Conservation (phyloP, 2,113 vertebrate genomes). For the Clarias gariepinus region DNA sequence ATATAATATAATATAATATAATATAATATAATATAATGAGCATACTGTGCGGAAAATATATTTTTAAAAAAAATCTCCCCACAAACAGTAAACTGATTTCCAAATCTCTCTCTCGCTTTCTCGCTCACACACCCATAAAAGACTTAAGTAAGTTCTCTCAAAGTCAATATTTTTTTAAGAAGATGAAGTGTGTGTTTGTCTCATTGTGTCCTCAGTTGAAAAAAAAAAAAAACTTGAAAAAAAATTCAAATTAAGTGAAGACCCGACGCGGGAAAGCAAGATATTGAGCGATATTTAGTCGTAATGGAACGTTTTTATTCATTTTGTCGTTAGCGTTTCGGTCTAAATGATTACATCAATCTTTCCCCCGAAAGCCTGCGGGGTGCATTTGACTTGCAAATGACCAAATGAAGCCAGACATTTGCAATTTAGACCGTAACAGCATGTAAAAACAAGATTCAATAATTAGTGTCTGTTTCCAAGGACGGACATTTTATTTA, state of each 20-base stretch:
- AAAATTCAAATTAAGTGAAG: slow-evolving; percentile 11
- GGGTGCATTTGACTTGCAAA: slow-evolving; percentile 81
- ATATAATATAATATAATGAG: no score
- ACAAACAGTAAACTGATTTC: background rate
- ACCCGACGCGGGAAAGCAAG: slow-evolving; percentile 36
- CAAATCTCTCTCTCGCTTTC: background rate
- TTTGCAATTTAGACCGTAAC: slow-evolving; percentile 75
- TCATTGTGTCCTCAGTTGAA: background rate
- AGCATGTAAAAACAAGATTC: slow-evolving; percentile 75
- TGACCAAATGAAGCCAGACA: slow-evolving; percentile 67
- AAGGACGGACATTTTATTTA: slow-evolving; percentile 79
- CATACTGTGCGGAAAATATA: no score
- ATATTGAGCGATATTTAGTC: slow-evolving; percentile 56
- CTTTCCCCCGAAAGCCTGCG: slow-evolving; percentile 65
- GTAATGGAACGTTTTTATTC: slow-evolving; percentile 72
- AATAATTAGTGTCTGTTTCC: slow-evolving; percentile 82
- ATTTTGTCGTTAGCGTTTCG: slow-evolving; percentile 62
- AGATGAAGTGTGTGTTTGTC: background rate
- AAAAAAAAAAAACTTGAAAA: background rate
- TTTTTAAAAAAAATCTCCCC: no score
- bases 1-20: no score
- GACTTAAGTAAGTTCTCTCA: background rate
- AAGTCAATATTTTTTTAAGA: background rate
- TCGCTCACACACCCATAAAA: background rate
- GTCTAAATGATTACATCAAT: slow-evolving; percentile 78